Percentiles rank a stretch among this genome's conserved stretches.
phyloP scores from a whole-genome alignment of 2,113 vertebrate genomes.

The Choloepus hoffmanni region DNA sequence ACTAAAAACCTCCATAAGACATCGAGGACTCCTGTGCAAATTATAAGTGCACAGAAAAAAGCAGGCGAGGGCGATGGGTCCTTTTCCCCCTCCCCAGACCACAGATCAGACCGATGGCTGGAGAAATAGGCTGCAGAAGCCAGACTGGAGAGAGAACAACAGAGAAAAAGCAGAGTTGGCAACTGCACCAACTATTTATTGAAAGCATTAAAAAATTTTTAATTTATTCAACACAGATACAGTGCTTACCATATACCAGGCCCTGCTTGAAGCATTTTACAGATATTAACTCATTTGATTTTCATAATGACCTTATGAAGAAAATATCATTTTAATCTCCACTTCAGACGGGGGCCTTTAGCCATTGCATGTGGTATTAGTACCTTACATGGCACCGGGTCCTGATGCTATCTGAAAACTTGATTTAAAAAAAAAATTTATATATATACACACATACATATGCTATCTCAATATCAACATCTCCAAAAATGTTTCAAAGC shows the following conservation, averaged over 20 bases:
- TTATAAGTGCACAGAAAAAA: neutral
- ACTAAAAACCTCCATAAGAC: neutral
- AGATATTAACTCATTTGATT: neutral
- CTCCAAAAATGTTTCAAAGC: neutral
- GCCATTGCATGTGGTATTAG: neutral
- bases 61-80: neutral
- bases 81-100: neutral
- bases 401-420: neutral
- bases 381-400: neutral
- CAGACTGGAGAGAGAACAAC: neutral
- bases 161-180: neutral
- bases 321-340: neutral
- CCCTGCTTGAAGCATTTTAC: neutral
- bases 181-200: neutral
- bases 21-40: neutral
- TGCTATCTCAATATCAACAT: neutral
- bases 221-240: neutral
- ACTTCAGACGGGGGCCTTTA: neutral
- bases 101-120: neutral
- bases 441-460: too few species aligned
- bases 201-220: neutral
- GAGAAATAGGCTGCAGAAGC: neutral
- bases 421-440: neutral
- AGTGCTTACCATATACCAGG: neutral
- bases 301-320: neutral